Conservation (phyloP, 2,888 invertebrate genomes). For the Idaea dimidiata region DNA sequence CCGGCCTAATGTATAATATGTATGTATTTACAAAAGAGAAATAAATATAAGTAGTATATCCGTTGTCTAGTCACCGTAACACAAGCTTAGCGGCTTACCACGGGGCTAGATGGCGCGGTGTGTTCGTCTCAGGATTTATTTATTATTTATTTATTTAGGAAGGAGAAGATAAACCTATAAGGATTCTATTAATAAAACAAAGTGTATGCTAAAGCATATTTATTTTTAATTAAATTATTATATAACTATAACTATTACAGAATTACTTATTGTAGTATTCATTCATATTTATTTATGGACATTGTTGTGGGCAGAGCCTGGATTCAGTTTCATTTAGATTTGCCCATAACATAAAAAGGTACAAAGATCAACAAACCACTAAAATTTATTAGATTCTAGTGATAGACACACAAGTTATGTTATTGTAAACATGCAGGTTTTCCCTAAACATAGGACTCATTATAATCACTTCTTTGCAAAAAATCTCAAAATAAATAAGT, state of each 20-base stretch:
- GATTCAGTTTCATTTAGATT: not conserved
- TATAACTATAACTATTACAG: not conserved
- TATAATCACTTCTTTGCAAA: not conserved
- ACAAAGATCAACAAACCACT: too few species aligned
- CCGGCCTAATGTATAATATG: too few species aligned
- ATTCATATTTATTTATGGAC: not conserved
- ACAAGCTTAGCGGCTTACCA: too few species aligned
- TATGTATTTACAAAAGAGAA: too few species aligned
- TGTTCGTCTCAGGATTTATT: too few species aligned
- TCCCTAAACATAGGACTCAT: not conserved
- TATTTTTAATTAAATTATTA: not conserved
- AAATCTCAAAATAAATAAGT: conserved; percentile 5
- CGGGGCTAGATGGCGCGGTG: too few species aligned
- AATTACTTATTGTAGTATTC: not conserved
- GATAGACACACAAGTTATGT: not conserved
- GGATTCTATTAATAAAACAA: not conserved
- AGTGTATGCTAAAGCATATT: not conserved
- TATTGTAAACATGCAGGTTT: not conserved
- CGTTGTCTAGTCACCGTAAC: too few species aligned
- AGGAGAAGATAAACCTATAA: not conserved
- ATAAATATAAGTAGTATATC: too few species aligned
- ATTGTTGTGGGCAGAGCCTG: not conserved
- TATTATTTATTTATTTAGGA: too few species aligned
- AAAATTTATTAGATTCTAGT: too few species aligned
- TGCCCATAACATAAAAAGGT: too few species aligned